Evolutionary conservation across 2,888 invertebrate species (phyloP).

Genomic region (Leptura quadrifasciata): DNA sequence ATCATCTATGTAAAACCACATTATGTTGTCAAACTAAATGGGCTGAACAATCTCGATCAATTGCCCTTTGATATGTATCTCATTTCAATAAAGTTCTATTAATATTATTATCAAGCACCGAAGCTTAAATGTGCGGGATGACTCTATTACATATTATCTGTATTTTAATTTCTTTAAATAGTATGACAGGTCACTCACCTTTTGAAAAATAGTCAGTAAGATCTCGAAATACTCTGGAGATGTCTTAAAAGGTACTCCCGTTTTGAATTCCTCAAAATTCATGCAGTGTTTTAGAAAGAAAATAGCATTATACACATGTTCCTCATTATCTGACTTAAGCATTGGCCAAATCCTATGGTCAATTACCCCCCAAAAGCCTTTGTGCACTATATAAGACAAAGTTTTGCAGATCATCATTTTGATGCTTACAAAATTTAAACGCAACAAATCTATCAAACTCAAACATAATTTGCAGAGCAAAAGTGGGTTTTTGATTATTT

Average conservation of each 20-base stretch:
- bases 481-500: conserved; percentile 32
- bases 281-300: conserved; percentile 56
- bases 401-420: conserved; percentile 45
- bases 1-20: no score
- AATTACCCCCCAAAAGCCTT: conserved; percentile 41
- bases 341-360: conserved; percentile 44
- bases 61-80: no score
- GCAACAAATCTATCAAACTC: conserved; percentile 49
- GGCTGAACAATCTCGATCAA: no score
- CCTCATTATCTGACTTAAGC: conserved; percentile 52
- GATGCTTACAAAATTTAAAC: conserved; percentile 28
- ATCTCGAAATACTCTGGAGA: conserved; percentile 57
- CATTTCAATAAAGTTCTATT: no score
- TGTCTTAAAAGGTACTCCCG: conserved; percentile 46
- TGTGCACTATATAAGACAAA: conserved; percentile 44
- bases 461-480: conserved; percentile 43
- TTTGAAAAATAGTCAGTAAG: conserved; percentile 55
- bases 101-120: no score
- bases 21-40: no score
- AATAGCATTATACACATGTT: conserved; percentile 52
- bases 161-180: conserved; percentile 14
- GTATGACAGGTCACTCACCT: conserved; percentile 33
- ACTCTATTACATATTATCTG: no score
- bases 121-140: no score
- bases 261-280: conserved; percentile 44